Percentiles rank a stretch among this genome's conserved stretches.
phyloP scores from a whole-genome alignment of 2,888 invertebrate species.

The Drosophila planitibia region DNA sequence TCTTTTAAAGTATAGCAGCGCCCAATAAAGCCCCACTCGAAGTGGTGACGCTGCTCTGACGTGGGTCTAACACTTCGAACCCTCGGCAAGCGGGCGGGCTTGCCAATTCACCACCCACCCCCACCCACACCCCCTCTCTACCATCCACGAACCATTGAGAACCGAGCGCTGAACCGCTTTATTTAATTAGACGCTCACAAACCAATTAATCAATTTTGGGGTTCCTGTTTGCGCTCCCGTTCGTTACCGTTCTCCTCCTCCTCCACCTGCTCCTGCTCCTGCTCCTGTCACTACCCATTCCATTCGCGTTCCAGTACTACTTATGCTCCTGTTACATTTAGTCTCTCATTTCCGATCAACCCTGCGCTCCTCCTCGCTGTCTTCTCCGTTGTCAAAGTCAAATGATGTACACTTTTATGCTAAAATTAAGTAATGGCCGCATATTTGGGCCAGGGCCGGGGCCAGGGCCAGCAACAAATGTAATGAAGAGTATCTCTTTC shows the following conservation, averaged over 20 bases:
- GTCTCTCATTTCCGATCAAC: slow-evolving; percentile 36
- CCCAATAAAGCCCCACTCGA: slow-evolving; percentile 25
- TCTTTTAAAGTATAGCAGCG: slow-evolving; percentile 56
- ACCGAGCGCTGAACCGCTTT: slow-evolving; percentile 66
- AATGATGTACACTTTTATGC: slow-evolving; percentile 82
- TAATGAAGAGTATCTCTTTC: slow-evolving; percentile 60
- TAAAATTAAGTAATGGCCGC: slow-evolving; percentile 67
- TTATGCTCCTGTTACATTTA: slow-evolving; percentile 12
- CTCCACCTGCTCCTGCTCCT: neutral
- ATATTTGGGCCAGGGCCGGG: slow-evolving; percentile 22
- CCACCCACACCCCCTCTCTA: fast-evolving
- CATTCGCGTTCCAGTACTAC: slow-evolving; percentile 13
- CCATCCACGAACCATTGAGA: slow-evolving; percentile 7
- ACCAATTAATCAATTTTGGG: slow-evolving; percentile 84
- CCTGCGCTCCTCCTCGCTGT: slow-evolving; percentile 15
- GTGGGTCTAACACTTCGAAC: slow-evolving; percentile 55
- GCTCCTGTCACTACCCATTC: neutral
- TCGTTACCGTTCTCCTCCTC: slow-evolving; percentile 12
- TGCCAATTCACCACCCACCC: slow-evolving; percentile 15
- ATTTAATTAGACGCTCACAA: slow-evolving; percentile 84
- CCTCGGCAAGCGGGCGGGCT: slow-evolving; percentile 7
- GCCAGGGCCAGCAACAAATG: slow-evolving; percentile 26
- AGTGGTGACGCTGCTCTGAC: slow-evolving; percentile 50
- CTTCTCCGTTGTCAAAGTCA: slow-evolving; percentile 81
- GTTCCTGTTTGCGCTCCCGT: slow-evolving; percentile 26